Percentiles rank a stretch among this genome's conserved stretches.
phyloP scores from a whole-genome alignment of 2,113 vertebrate genomes.

The Zeus faber region DNA sequence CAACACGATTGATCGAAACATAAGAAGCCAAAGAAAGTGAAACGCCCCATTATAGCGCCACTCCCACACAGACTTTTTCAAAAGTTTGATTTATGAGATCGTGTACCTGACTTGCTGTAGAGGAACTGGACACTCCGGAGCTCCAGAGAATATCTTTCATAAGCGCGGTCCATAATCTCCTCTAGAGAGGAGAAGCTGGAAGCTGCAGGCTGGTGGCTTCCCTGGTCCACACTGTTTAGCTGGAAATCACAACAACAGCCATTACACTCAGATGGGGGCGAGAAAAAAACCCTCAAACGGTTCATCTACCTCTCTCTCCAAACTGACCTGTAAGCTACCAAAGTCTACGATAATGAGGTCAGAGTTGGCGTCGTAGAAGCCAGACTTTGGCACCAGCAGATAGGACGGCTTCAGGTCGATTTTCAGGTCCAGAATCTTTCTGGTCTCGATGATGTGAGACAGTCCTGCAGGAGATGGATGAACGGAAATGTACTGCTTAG shows the following conservation, averaged over 20 bases:
- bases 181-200: constrained; percentile 84
- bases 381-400: constrained; percentile 85
- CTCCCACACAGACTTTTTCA: too few relatives aligned
- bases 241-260: constrained; percentile 40
- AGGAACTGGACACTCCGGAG: constrained; percentile 90
- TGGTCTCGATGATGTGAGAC: constrained; percentile 91
- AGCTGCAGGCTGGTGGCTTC: constrained; percentile 49
- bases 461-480: constrained; percentile 74
- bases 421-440: constrained; percentile 89
- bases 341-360: constrained; percentile 92
- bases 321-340: constrained; percentile 85
- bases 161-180: constrained; percentile 96
- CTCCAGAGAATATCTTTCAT: constrained; percentile 88
- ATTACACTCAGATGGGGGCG: neutral
- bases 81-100: too few relatives aligned
- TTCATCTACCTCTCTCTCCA: neutral
- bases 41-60: too few relatives aligned
- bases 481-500: neutral
- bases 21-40: too few relatives aligned
- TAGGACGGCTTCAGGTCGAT: constrained; percentile 93
- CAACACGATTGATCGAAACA: too few relatives aligned
- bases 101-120: constrained; percentile 87
- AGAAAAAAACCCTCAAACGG: neutral
- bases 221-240: constrained; percentile 86
- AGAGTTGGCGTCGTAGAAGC: constrained; percentile 81